phyloP scores from a whole-genome alignment of 2,888 invertebrate genomes.

The Vanessa cardui region DNA sequence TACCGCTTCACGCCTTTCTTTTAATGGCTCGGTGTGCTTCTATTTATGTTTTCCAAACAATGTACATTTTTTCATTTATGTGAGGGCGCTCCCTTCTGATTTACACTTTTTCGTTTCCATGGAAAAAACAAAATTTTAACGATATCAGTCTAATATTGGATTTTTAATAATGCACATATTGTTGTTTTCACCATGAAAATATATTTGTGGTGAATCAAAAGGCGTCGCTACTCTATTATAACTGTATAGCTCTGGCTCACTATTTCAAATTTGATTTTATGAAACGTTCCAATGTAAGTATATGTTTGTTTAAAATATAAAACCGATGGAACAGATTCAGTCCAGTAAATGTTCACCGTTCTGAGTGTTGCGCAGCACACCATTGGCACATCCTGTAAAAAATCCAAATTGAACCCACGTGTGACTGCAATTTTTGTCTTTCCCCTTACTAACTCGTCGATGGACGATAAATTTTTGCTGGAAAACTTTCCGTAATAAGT shows the following conservation, averaged over 20 bases:
- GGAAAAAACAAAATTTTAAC: constrained; percentile 15
- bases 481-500: background rate
- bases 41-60: constrained; percentile 57
- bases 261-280: background rate
- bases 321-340: constrained; percentile 18
- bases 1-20: constrained; percentile 75
- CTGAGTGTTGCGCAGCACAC: constrained; percentile 26
- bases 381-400: constrained; percentile 33
- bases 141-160: constrained; percentile 3
- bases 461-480: constrained; percentile 8
- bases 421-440: constrained; percentile 21
- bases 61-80: constrained; percentile 42
- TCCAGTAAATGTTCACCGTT: constrained; percentile 21
- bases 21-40: constrained; percentile 80
- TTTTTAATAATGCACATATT: background rate
- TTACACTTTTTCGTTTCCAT: constrained; percentile 26
- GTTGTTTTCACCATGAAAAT: constrained; percentile 20
- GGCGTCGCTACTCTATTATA: constrained; percentile 35
- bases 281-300: constrained; percentile 14
- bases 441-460: constrained; percentile 17
- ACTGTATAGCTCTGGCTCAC: constrained; percentile 37
- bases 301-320: constrained; percentile 10
- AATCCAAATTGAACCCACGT: constrained; percentile 23
- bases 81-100: constrained; percentile 41
- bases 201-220: constrained; percentile 39